phyloP scores from a whole-genome alignment of 2,888 invertebrate species.

The Drosophila rubida region DNA sequence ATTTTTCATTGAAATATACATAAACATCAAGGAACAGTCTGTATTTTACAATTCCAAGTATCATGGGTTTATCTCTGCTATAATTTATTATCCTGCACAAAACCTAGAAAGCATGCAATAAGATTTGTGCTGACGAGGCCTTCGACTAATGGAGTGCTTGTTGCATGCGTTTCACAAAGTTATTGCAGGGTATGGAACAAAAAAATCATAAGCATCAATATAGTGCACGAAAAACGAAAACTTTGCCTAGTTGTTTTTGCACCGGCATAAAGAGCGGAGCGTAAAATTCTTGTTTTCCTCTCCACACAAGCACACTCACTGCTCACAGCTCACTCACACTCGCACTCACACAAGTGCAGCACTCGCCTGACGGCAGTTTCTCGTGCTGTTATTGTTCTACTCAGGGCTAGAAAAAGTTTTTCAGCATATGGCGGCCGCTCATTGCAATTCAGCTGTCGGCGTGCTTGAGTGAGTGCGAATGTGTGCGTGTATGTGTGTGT shows the following conservation, averaged over 20 bases:
- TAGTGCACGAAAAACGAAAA: slow-evolving; percentile 43
- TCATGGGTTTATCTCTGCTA: no score
- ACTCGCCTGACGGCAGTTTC: slow-evolving; percentile 34
- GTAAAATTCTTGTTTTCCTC: slow-evolving; percentile 63
- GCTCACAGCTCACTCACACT: no score
- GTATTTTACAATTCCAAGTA: no score
- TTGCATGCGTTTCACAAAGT: no score
- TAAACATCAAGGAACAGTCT: no score
- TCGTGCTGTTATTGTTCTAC: slow-evolving; percentile 33
- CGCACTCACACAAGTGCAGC: slow-evolving; percentile 8
- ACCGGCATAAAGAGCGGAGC: slow-evolving; percentile 63
- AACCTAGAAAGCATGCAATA: background rate
- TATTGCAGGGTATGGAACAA: slow-evolving; percentile 16
- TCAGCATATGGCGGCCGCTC: slow-evolving; percentile 57
- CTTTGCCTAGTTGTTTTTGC: slow-evolving; percentile 50
- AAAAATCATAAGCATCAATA: slow-evolving; percentile 19
- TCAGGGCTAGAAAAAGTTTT: slow-evolving; percentile 55
- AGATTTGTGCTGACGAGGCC: no score
- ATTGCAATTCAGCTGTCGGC: slow-evolving; percentile 45
- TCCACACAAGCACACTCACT: slow-evolving; percentile 18
- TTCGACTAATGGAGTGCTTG: no score
- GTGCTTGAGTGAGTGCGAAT: slow-evolving; percentile 3
- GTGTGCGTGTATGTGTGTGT: slow-evolving; percentile 12
- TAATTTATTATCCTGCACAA: no score
- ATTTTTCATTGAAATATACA: no score